These are phyloP conservation scores for Erebia palarica DNA, from an alignment of 2,888 invertebrate genomes.

Conservation along the genomic window DNA sequence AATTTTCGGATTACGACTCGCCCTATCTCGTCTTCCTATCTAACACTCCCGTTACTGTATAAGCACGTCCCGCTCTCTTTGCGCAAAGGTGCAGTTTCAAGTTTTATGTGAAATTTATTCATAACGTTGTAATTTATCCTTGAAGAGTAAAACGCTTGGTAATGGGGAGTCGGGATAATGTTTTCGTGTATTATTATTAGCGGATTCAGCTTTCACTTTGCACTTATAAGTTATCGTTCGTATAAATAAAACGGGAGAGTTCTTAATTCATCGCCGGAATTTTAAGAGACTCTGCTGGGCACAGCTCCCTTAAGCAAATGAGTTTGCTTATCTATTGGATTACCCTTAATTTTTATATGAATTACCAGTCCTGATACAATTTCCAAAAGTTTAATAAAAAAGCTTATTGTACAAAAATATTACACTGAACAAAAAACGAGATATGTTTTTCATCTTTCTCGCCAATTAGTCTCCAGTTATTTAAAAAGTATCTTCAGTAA, in stretches of 20 bases:
- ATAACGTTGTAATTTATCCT: constrained; percentile 82
- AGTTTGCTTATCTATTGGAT: background rate
- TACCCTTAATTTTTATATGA: too few species aligned
- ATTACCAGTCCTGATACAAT: too few species aligned
- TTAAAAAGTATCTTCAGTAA: background rate
- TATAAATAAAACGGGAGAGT: constrained; percentile 55
- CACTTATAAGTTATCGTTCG: constrained; percentile 66
- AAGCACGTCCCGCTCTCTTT: constrained; percentile 61
- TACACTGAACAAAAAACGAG: background rate
- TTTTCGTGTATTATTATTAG: constrained; percentile 72
- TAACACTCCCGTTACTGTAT: constrained; percentile 40
- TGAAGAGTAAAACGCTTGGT: constrained; percentile 74
- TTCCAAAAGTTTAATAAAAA: too few species aligned
- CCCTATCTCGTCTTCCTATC: constrained; percentile 55
- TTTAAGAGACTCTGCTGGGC: constrained; percentile 25
- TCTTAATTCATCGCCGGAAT: constrained; percentile 34
- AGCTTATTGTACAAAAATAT: too few species aligned
- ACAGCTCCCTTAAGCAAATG: constrained; percentile 21
- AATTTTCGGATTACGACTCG: constrained; percentile 80
- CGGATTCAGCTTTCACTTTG: constrained; percentile 70
- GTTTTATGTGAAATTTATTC: constrained; percentile 83
- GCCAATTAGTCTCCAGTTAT: constrained; percentile 8
- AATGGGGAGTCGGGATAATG: constrained; percentile 69
- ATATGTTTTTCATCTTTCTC: background rate
- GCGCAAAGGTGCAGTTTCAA: constrained; percentile 78